Conservation (phyloP, 2,888 invertebrate genomes). For the Chaetogeoica ovagalla region DNA sequence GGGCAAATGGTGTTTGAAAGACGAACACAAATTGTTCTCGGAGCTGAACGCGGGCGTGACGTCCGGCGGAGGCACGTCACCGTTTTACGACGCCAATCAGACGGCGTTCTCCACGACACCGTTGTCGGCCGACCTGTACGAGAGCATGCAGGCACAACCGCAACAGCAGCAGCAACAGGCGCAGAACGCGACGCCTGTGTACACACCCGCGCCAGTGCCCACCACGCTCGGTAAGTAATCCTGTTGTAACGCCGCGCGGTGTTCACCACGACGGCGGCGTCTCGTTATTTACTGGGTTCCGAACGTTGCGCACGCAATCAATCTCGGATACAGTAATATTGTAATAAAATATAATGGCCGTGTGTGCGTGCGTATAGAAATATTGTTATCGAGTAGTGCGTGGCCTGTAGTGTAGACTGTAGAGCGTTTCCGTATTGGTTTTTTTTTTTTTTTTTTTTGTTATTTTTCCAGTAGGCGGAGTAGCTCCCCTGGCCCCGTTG, state of each 20-base stretch:
- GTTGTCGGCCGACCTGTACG: conserved; percentile 68
- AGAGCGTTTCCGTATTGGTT: conserved; percentile 29
- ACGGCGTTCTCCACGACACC: conserved; percentile 57
- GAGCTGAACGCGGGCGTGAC: conserved; percentile 71
- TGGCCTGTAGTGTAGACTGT: conserved; percentile 33
- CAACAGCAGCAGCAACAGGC: conserved; percentile 61
- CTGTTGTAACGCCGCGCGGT: no score
- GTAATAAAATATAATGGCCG: no score
- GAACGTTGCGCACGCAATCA: not conserved
- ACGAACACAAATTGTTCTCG: conserved; percentile 83
- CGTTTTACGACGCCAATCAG: conserved; percentile 58
- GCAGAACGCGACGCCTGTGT: conserved; percentile 65
- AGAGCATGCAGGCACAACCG: conserved; percentile 72
- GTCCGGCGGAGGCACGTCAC: conserved; percentile 60
- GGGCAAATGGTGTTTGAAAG: conserved; percentile 88
- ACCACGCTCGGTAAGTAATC: conserved; percentile 56
- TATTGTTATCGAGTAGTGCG: no score
- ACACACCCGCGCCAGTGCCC: conserved; percentile 66
- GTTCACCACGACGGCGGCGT: no score
- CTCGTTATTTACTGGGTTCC: no score
- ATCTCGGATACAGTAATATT: no score
- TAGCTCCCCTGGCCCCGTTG: conserved; percentile 74
- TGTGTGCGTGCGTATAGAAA: not conserved
- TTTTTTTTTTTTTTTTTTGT: no score
- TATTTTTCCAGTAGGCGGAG: conserved; percentile 56